Evolutionary conservation across 2,113 vertebrate genomes (phyloP), one percentile per base, ranked within the genome.

Genomic region (Triplophysa tibetana): DNA sequence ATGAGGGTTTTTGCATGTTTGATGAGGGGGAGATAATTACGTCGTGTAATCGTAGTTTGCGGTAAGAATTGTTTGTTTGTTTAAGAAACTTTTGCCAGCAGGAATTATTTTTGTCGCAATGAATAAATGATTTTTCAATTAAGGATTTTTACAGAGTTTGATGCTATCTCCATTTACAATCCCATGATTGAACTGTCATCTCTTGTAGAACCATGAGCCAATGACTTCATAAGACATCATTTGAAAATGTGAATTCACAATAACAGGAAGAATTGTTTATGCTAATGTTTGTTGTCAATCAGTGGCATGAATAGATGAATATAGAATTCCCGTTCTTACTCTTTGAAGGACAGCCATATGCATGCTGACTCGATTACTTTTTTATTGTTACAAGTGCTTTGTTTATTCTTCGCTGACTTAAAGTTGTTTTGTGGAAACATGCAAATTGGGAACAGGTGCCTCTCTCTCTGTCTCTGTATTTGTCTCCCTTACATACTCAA

Each of bases 11-110:
- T 80, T 73, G 73, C 61, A 76, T 83, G 88, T 90, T 90, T 92
- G 87, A 92, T 91, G 87, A 88, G 81, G 81, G 67, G 65, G 65
- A 83, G 84, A 84, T 89, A 86, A 90, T 90, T 89, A 89, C 63
- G 60, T 90, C 88, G 86, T 87, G 83, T 90, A 89, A 92, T 89
- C 86, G 75, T 91, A n/a, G 88, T 91, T 93, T 92, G 87, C 89
- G 85, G 80, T 89, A 79, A 87, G 81, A 90, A 90, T 88, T 78
- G 82, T 90, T 91, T 92, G 87, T 91, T 90, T 90, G 86, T 85
- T n/a, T n/a, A 58, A 88, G 82, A 89, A 87, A 87, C 83, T 77
- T 90, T 89, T 91, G 88, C 90, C 79, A 33, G 85, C 86, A 90
- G 86, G 88, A 88, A 79, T 67, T 88, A 88, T 87, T 78, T 89